Conservation (phyloP, 2,113 vertebrate species). For the Rhinolophus ferrumequinum region DNA sequence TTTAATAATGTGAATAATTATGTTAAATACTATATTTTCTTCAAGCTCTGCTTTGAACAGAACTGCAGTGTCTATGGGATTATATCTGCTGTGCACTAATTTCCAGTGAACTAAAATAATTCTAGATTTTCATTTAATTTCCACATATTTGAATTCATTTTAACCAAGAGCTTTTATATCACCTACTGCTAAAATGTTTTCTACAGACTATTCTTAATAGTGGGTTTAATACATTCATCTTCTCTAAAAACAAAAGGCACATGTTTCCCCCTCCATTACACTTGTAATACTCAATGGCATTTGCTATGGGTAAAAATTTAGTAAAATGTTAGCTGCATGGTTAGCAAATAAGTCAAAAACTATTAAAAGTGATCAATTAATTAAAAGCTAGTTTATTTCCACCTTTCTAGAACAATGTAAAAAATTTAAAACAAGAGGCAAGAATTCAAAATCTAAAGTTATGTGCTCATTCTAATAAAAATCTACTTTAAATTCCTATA, state of each 20-base stretch:
- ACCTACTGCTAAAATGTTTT: not conserved
- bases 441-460: conserved; percentile 24
- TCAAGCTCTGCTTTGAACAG: not conserved
- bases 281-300: not conserved
- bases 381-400: conserved; percentile 10
- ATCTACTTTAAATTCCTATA: not conserved
- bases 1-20: conserved; percentile 42
- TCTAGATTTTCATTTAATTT: conserved; percentile 47
- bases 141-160: conserved; percentile 32
- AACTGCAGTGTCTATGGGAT: conserved; percentile 4
- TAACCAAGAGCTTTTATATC: not conserved
- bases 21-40: conserved; percentile 28
- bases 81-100: not conserved
- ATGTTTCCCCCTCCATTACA: not conserved
- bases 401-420: conserved; percentile 6
- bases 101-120: conserved; percentile 49
- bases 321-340: conserved; percentile 7
- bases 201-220: not conserved
- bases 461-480: not conserved
- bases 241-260: conserved; percentile 46
- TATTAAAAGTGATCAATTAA: not conserved
- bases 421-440: not conserved
- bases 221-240: conserved; percentile 16
- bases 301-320: not conserved
- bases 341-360: conserved; percentile 52